phyloP scores from a whole-genome alignment of 2,888 invertebrate species.

The Diarsia mendica region DNA sequence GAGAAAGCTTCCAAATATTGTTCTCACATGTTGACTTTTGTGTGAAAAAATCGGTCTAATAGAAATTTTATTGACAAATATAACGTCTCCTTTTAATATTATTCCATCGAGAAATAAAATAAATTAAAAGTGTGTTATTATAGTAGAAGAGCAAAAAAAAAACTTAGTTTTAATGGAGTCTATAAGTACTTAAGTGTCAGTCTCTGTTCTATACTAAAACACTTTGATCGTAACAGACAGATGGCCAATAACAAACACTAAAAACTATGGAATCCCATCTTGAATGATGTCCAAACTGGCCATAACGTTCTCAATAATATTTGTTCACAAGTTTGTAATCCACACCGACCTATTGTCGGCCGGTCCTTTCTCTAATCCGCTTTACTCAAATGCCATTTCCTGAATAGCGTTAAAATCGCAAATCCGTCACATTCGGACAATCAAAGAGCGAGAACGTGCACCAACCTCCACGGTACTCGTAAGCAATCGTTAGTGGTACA shows the following conservation, averaged over 20 bases:
- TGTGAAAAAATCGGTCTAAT: background rate
- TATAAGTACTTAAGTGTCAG: background rate
- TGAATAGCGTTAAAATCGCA: conserved; percentile 80
- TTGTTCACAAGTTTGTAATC: conserved; percentile 69
- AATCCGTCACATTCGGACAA: conserved; percentile 87
- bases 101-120: background rate
- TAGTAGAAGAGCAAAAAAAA: too few species aligned
- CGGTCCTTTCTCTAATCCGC: conserved; percentile 76
- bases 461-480: conserved; percentile 80
- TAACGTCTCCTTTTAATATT: too few species aligned
- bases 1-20: conserved; percentile 58
- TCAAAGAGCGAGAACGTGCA: conserved; percentile 82
- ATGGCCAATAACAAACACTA: conserved; percentile 13
- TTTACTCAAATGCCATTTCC: conserved; percentile 80
- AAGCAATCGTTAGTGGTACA: conserved; percentile 84
- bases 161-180: too few species aligned
- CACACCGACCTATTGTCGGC: conserved; percentile 69
- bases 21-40: conserved; percentile 62
- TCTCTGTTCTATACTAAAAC: background rate
- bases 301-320: conserved; percentile 60
- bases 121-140: too few species aligned
- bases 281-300: conserved; percentile 44
- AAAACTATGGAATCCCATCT: conserved; percentile 13
- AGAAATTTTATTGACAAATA: conserved; percentile 15
- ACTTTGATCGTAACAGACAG: conserved; percentile 18